A percentile compares a stretch with the other conserved stretches of the same genome.
These are phyloP conservation scores for Diaperis boleti DNA, from an alignment of 2,888 invertebrate genomes.

Conservation along the genomic window DNA sequence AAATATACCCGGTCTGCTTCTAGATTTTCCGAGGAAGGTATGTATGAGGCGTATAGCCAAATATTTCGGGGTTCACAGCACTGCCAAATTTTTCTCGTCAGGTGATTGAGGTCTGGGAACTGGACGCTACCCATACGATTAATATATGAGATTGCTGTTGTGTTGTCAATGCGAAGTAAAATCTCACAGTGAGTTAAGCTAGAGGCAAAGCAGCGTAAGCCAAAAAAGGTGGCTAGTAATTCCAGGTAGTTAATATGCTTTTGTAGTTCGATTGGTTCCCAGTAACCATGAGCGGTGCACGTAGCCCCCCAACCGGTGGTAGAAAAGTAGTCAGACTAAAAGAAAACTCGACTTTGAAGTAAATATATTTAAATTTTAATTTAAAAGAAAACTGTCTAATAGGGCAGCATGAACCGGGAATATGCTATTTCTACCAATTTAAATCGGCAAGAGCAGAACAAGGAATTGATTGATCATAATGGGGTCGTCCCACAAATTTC, in stretches of 20 bases:
- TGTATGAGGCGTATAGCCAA: neutral
- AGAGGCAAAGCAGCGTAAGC: no score
- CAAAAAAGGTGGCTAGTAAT: no score
- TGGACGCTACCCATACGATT: neutral
- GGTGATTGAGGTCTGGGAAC: neutral
- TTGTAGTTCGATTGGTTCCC: slow-evolving; percentile 37
- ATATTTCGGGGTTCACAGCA: neutral
- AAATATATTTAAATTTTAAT: no score
- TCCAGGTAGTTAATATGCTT: no score
- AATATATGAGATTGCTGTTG: no score
- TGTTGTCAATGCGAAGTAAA: no score
- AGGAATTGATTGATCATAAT: neutral
- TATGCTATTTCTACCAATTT: neutral
- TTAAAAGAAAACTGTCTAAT: neutral
- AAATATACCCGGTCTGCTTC: neutral
- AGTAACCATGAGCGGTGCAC: slow-evolving; percentile 45
- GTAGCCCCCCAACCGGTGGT: slow-evolving; percentile 48
- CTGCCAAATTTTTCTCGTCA: neutral
- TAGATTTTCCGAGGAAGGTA: neutral
- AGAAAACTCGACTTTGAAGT: no score
- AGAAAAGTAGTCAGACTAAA: slow-evolving; percentile 31
- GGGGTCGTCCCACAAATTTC: no score
- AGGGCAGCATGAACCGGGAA: neutral
- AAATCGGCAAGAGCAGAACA: neutral
- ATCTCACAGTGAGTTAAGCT: no score